Percentiles rank a stretch among this genome's conserved stretches.
phyloP scores from a whole-genome alignment of 2,888 invertebrate genomes.

The Rhabditoides inermis region DNA sequence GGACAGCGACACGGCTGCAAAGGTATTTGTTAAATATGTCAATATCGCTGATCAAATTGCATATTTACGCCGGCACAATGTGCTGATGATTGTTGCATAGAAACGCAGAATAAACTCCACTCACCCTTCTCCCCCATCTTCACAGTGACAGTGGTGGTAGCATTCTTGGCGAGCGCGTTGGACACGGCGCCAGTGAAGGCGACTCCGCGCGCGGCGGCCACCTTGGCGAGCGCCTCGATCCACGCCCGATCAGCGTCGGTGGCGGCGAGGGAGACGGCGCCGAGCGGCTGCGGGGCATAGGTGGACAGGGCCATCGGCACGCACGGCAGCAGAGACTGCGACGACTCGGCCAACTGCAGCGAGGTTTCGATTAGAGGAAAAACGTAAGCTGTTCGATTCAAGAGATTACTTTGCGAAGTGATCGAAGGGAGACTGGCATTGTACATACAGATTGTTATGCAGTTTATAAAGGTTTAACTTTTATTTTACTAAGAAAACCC shows the following conservation, averaged over 20 bases:
- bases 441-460: too few species aligned
- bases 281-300: slow-evolving; percentile 11
- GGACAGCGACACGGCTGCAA: slow-evolving; percentile 1
- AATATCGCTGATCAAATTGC: not conserved
- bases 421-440: too few species aligned
- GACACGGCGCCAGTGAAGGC: slow-evolving; percentile 16
- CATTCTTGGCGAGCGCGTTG: slow-evolving; percentile 13
- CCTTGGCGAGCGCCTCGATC: slow-evolving; percentile 15
- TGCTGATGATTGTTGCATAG: too few species aligned
- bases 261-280: slow-evolving; percentile 10
- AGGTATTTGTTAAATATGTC: not conserved
- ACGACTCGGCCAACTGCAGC: not conserved
- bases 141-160: slow-evolving; percentile 16
- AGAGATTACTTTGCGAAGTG: too few species aligned
- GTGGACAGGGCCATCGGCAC: slow-evolving; percentile 6
- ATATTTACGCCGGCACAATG: not conserved
- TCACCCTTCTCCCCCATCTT: too few species aligned
- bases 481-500: too few species aligned
- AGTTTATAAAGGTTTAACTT: too few species aligned
- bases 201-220: slow-evolving; percentile 16
- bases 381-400: too few species aligned
- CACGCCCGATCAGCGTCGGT: slow-evolving; percentile 15
- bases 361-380: too few species aligned
- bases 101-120: too few species aligned
- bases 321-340: not conserved